These are phyloP conservation scores for Suncus etruscus DNA, from an alignment of 2,113 vertebrate species.

Conservation along the genomic window DNA sequence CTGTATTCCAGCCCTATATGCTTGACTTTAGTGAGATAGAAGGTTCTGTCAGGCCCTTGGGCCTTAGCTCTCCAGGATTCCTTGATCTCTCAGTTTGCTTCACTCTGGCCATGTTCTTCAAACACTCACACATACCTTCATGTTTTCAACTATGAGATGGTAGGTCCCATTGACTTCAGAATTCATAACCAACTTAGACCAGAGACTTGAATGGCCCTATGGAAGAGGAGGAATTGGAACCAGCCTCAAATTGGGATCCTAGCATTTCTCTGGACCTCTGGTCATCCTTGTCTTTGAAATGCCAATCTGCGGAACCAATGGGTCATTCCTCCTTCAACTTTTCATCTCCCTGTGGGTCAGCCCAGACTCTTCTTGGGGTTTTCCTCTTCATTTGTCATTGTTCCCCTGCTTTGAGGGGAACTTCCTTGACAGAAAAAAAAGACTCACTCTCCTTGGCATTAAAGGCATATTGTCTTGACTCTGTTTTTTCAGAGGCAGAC, in stretches of 20 bases:
- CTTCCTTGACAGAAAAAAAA: too few relatives aligned
- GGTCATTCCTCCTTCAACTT: background rate
- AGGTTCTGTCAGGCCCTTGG: accelerated
- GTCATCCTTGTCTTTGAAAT: background rate
- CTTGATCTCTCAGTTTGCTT: background rate
- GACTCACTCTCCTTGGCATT: too few relatives aligned
- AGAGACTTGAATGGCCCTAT: background rate
- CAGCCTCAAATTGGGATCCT: accelerated
- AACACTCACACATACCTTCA: background rate
- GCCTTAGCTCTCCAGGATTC: background rate
- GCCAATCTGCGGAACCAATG: too few relatives aligned
- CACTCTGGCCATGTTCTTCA: background rate
- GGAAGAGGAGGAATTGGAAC: background rate
- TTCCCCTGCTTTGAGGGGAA: background rate
- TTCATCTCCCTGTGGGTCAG: background rate
- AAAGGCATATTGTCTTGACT: too few relatives aligned
- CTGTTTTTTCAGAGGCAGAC: too few relatives aligned
- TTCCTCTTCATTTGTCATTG: background rate
- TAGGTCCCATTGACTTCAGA: background rate
- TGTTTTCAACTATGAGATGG: background rate
- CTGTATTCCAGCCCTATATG: background rate
- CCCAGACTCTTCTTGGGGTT: background rate
- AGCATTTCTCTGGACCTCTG: background rate
- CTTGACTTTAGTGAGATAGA: background rate
- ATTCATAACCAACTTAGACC: background rate